These are phyloP conservation scores for Neoaliturus tenellus DNA, from an alignment of 2,888 invertebrate species.

Conservation along the genomic window DNA sequence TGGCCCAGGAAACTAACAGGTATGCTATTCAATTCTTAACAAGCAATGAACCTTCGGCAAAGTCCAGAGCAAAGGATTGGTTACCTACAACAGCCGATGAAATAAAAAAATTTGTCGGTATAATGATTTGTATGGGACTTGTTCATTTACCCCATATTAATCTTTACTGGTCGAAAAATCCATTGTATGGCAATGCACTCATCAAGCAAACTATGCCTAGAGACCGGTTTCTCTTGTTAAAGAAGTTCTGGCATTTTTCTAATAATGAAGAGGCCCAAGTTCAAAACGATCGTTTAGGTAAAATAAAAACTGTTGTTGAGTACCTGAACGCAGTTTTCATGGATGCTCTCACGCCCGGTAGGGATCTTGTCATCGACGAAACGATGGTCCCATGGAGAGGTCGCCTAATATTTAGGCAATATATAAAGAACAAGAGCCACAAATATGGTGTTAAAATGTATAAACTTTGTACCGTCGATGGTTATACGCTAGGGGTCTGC, in stretches of 20 bases:
- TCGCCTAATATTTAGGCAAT: not conserved
- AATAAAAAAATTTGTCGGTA: slow-evolving; percentile 18
- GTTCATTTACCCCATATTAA: not conserved
- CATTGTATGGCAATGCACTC: not conserved
- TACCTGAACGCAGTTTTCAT: not conserved
- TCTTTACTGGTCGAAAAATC: not conserved
- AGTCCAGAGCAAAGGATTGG: slow-evolving; percentile 1
- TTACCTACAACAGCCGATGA: not conserved
- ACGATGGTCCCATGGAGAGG: slow-evolving; percentile 3
- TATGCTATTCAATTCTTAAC: slow-evolving; percentile 6
- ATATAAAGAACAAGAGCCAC: not conserved
- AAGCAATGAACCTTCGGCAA: not conserved
- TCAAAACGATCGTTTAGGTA: not conserved
- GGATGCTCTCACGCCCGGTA: not conserved
- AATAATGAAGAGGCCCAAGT: not conserved
- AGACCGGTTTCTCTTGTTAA: not conserved
- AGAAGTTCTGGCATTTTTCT: slow-evolving; percentile 10
- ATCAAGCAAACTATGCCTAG: slow-evolving; percentile 1
- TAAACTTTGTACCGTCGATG: slow-evolving; percentile 9
- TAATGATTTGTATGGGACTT: slow-evolving; percentile 6
- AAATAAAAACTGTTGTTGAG: not conserved
- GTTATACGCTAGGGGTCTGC: slow-evolving; percentile 14
- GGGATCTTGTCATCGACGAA: slow-evolving; percentile 6
- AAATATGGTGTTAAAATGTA: not conserved
- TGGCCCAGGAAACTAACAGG: slow-evolving; percentile 10